phyloP scores from a whole-genome alignment of 2,888 invertebrate species.

The Eilema sororculum region DNA sequence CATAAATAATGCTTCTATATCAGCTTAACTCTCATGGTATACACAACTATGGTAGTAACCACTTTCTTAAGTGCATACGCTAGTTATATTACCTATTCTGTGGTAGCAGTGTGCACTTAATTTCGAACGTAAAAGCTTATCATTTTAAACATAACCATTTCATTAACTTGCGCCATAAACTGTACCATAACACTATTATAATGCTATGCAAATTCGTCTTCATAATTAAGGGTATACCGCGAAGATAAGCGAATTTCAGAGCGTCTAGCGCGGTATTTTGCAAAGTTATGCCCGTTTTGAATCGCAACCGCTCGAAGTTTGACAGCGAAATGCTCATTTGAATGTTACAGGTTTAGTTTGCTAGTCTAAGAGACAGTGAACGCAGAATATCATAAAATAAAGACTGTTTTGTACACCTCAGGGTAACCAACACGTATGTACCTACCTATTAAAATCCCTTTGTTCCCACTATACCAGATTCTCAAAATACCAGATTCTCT shows the following conservation, averaged over 20 bases:
- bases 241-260: neutral
- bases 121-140: neutral
- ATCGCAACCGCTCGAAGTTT: conserved; percentile 16
- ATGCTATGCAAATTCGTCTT: conserved; percentile 2
- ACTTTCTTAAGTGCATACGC: neutral
- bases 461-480: no score
- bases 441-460: no score
- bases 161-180: neutral
- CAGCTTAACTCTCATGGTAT: no score
- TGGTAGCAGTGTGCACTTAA: neutral
- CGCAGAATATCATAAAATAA: neutral
- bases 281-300: conserved; percentile 24
- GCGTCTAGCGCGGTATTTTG: neutral
- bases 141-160: neutral
- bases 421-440: no score
- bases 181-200: neutral
- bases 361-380: neutral
- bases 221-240: conserved; percentile 1
- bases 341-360: neutral
- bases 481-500: no score
- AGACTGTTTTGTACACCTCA: neutral
- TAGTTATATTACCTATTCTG: no score
- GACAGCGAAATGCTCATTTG: conserved; percentile 16
- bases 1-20: no score
- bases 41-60: no score